A percentile compares a stretch with the other conserved stretches of the same genome.
phyloP scores from a whole-genome alignment of 2,113 vertebrate genomes.

The human region DNA sequence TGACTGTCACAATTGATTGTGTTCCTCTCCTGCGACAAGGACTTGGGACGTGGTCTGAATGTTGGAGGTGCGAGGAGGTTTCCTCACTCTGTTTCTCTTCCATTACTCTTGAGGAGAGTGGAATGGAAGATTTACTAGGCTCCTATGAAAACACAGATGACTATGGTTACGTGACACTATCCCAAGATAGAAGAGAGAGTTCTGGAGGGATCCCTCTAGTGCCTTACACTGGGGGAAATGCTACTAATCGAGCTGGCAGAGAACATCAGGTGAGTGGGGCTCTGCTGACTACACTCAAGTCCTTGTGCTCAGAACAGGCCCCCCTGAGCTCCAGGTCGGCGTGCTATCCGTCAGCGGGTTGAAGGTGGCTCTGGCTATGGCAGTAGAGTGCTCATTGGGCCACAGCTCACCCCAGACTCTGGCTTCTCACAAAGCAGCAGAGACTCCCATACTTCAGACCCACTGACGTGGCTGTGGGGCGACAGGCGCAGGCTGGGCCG shows the following conservation, averaged over 20 bases:
- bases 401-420: not conserved
- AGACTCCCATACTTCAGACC: not conserved
- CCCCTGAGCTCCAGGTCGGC: not conserved
- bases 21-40: not conserved
- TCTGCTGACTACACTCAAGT: too few relatives aligned
- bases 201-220: not conserved
- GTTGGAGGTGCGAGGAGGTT: rapidly evolving
- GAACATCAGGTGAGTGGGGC: not conserved
- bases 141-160: not conserved
- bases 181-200: not conserved
- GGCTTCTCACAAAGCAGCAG: not conserved
- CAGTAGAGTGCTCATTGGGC: not conserved
- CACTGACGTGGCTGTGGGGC: not conserved
- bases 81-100: not conserved
- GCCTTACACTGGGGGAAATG: not conserved
- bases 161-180: not conserved
- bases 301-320: not conserved
- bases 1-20: rapidly evolving
- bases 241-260: not conserved
- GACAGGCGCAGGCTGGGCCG: not conserved
- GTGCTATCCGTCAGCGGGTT: not conserved
- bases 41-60: rapidly evolving
- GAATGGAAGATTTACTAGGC: not conserved
- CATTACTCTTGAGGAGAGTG: not conserved
- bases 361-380: not conserved